These are phyloP conservation scores for Mantis religiosa DNA, from an alignment of 2,888 invertebrate species.

Conservation along the genomic window DNA sequence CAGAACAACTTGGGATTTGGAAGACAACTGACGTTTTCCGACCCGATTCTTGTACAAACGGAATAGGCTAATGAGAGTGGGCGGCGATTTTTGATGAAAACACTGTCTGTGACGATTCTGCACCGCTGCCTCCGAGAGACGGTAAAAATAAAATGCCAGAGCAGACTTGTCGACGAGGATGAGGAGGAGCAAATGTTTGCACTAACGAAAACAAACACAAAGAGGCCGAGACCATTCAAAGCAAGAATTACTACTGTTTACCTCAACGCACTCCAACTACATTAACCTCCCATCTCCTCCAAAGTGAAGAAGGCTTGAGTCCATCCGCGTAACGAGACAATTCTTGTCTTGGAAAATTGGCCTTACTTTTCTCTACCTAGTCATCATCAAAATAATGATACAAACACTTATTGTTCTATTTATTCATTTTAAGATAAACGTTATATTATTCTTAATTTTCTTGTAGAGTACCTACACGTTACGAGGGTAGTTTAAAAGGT, in stretches of 20 bases:
- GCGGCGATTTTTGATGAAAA: not conserved
- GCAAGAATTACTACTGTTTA: not conserved
- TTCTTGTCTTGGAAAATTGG: not conserved
- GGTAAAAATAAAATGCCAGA: not conserved
- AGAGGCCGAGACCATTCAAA: not conserved
- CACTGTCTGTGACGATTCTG: not conserved
- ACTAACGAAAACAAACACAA: not conserved
- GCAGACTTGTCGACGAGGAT: not conserved
- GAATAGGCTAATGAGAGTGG: not conserved
- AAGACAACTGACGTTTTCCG: not conserved
- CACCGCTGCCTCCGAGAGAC: not conserved
- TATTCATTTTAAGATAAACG: no score
- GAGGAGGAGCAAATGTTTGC: not conserved
- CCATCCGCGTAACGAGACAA: not conserved
- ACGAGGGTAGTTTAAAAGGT: no score
- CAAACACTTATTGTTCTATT: no score
- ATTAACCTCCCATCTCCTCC: not conserved
- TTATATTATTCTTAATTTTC: no score
- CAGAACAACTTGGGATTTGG: not conserved
- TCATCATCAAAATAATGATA: no score
- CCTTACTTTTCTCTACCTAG: no score
- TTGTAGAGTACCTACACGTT: no score
- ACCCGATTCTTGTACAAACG: not conserved
- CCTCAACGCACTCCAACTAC: not conserved
- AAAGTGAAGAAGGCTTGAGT: not conserved